A percentile compares a stretch with the other conserved stretches of the same genome.
These are phyloP conservation scores for Pteronotus mesoamericanus DNA, from an alignment of 2,797 vertebrate species.

Conservation along the genomic window DNA sequence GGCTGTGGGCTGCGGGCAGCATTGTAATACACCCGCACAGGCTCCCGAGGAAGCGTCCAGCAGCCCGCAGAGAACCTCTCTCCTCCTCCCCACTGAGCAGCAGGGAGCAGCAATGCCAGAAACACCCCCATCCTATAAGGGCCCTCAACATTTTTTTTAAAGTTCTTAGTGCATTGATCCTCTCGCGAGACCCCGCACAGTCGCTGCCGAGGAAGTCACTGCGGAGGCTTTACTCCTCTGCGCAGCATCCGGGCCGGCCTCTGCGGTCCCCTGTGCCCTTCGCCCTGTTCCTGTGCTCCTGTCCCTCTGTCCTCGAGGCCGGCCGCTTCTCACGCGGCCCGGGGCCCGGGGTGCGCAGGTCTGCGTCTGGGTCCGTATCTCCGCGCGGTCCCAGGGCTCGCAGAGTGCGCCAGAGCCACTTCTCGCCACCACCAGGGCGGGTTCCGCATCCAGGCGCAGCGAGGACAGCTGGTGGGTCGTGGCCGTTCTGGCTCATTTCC, in stretches of 20 bases:
- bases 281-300: not conserved
- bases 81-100: not conserved
- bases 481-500: not conserved
- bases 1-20: not conserved
- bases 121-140: fast-evolving
- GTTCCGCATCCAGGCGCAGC: not conserved
- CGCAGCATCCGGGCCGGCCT: not conserved
- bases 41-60: not conserved
- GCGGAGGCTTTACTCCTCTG: fast-evolving
- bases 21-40: fast-evolving
- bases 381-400: not conserved
- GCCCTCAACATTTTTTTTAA: no score
- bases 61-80: not conserved
- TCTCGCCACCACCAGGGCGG: not conserved
- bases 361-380: not conserved
- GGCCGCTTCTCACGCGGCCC: no score
- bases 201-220: not conserved
- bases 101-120: not conserved
- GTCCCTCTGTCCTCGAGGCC: not conserved
- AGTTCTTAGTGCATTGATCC: not conserved
- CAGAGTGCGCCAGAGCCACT: not conserved
- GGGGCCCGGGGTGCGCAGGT: not conserved
- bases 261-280: not conserved
- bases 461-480: not conserved
- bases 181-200: fast-evolving